Evolutionary conservation across 2,113 vertebrate species (phyloP), one percentile per base, ranked within the genome.

Genomic region (Chlorocebus sabaeus): DNA sequence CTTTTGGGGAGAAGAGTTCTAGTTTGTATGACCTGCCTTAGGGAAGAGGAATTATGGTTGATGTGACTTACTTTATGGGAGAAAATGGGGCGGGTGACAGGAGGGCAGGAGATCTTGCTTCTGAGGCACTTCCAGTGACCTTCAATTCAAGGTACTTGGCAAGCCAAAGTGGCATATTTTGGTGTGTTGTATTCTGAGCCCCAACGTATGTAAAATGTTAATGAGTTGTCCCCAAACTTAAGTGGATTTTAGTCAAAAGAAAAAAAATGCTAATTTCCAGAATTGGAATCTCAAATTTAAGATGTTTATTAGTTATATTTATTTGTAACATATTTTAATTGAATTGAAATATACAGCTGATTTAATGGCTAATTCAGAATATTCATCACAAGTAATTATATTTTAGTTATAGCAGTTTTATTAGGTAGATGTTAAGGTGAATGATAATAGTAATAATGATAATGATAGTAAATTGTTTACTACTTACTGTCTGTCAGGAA

Each of bases 341-440:
- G 92, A 57, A 72, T 70, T 73, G 40, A 96, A 92, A 0, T 72
- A 32, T 70, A 92, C 80, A 91, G 3, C 92, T 93, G 22, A 61
- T 79, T 79, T 95, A 88, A 76, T 76, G 57, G 23, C 22, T 93
- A 88, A 57, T 94, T 83, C 79, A 89, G n/a, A 30, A 38, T 90
- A 40, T 85, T 50, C 61, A 48, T 16, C 38, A 27, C 8, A 81
- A 97, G 32, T 83, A 91, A 59, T 79, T 88, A 23, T 85, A 80
- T 92, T 93, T 92, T 61, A 94, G 25, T 20, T 95, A 10, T 91
- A 75, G 22, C 50, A 91, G 50, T 89, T 93, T 95, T 80, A 75
- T 89, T 86, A 81, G 81, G 18, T 91, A 88, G 30, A 40, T 90
- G 18, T 73, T 93, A 57, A n/a, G 30, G 92, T 78, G 82, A 0